Evolutionary conservation across 92 coral and sea anemone species (phyloP).

Genomic region (Actinernus sp.): DNA sequence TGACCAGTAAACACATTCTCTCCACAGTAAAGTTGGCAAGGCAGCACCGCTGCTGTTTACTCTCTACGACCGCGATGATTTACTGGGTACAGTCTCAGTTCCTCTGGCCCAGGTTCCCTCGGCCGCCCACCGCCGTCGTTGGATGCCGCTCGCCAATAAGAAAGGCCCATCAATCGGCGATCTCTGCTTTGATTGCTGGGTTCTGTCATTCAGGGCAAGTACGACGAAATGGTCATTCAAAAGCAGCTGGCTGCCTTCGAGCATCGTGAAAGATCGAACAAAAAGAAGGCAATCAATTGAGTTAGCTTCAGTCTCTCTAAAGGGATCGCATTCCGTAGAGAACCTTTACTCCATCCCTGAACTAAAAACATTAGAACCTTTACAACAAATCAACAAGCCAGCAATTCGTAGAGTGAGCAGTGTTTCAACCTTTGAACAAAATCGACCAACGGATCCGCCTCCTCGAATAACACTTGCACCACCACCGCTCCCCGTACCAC

Average conservation of each 20-base stretch:
- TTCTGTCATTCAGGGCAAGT: conserved; percentile 54
- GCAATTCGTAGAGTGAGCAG: conserved; percentile 3
- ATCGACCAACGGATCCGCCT: neutral
- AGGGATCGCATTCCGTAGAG: conserved; percentile 87
- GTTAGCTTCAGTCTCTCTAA: conserved; percentile 71
- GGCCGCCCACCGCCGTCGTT: conserved; percentile 93
- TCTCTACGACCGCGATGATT: conserved; percentile 81
- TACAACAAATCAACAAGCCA: neutral
- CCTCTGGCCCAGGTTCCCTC: conserved; percentile 93
- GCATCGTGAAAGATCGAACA: conserved; percentile 53
- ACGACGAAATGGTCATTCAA: conserved; percentile 48
- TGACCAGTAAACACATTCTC: too few species aligned
- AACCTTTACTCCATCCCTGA: conserved; percentile 69
- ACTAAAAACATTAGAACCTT: neutral
- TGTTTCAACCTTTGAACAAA: neutral
- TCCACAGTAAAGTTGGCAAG: conserved; percentile 68
- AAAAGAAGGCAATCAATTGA: conserved; percentile 87
- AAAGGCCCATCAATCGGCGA: conserved; percentile 82
- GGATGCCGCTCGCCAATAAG: conserved; percentile 87
- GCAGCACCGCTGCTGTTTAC: conserved; percentile 90
- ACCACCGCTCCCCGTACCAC: neutral
- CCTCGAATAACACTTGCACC: neutral
- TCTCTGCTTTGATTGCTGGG: conserved; percentile 97
- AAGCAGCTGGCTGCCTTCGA: conserved; percentile 46
- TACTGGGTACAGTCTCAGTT: conserved; percentile 76